Conservation (phyloP, 2,113 vertebrate genomes). For the Ginglymostoma cirratum region DNA sequence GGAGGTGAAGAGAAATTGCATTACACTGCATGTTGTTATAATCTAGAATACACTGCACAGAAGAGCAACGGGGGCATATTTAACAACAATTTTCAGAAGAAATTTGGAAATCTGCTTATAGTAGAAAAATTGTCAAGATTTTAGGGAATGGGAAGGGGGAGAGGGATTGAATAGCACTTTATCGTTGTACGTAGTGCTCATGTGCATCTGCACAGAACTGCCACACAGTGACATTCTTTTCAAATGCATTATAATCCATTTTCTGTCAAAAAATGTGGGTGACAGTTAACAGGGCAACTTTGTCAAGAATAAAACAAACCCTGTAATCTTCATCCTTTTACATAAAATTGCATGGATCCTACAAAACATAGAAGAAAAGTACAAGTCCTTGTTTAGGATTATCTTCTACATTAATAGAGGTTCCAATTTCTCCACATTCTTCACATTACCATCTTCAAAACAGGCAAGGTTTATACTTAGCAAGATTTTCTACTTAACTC, state of each 20-base stretch:
- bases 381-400: too few relatives aligned
- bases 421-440: neutral
- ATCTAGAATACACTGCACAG: neutral
- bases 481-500: neutral
- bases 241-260: neutral
- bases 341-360: neutral
- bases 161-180: neutral
- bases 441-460: neutral
- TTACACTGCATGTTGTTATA: neutral
- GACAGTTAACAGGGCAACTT: neutral
- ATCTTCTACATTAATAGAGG: neutral
- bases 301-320: neutral
- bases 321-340: neutral
- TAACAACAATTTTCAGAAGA: neutral
- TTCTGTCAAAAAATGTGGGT: neutral
- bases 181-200: neutral
- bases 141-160: neutral
- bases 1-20: neutral
- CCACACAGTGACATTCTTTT: neutral
- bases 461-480: neutral
- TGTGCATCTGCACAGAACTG: neutral
- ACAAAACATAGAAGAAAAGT: too few relatives aligned
- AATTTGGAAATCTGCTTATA: neutral
- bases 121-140: neutral
- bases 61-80: neutral